Base-by-base conservation (phyloP, 2,888 invertebrate species). In the Microplitis manilae region DNA sequence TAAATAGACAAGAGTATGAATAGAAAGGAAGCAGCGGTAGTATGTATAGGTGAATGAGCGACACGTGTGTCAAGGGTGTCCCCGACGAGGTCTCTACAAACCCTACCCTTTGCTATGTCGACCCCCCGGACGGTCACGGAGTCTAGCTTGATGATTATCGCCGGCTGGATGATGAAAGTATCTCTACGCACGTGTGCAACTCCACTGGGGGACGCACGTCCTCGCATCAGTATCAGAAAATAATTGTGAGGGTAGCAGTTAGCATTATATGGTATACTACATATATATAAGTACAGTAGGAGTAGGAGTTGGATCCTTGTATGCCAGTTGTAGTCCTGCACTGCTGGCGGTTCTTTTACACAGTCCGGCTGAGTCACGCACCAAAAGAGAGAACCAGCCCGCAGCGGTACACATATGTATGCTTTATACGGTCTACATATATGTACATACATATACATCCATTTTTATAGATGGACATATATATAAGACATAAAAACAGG, bases 111-210 rank as follows among this genome's bases (percentile, higher is more conserved):
- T 75, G 17, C 30, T 30, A 1, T 1, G 30, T 30, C 30, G 71
- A 61, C 17, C 74, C 74, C 80, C 80, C 67, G 76, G 76, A 77
- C 79, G 79, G 80, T 85, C 87, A 84, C 84, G 86, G 88, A 87
- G 87, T 86, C 85, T 81, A 83, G 83, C 84, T 81, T 83, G 87
- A 86, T 87, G 85, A 87, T 88, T 88, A 88, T 88, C 87, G 84
- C 84, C 84, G 85, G 83, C 84, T 82, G 84, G 85, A 87, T 88
- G 86, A 87, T 86, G 87, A 86, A 86, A 86, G 85, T 86, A 86
- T 83, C 84, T 81, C 82, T 79, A 77, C 67, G 70, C 65, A 65
- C 71, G 72, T 61, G 74, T 73, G 67, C 65, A 61, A 61, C 38
- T 15, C 38, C 9, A 15, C 64, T 20, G 71, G 65, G 64, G 65